Conservation (phyloP, 2,797 vertebrate genomes). For the Tenualosa ilisha region DNA sequence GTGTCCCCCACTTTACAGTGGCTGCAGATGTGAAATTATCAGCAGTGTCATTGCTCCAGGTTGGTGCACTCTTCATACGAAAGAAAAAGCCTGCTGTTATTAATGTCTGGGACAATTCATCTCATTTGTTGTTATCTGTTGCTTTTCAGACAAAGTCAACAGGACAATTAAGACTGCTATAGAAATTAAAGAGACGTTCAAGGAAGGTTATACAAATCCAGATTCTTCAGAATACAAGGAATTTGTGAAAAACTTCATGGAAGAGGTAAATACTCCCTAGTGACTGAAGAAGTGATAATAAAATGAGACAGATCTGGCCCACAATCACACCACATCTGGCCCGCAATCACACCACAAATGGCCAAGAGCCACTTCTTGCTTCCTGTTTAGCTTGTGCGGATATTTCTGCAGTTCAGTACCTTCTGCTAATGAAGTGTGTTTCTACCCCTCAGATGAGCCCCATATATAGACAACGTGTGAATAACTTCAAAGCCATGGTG, state of each 20-base stretch:
- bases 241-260: no score
- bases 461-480: not conserved
- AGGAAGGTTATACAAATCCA: no score
- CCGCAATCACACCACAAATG: no score
- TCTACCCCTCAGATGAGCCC: not conserved
- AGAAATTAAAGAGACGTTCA: no score
- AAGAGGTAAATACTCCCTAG: no score
- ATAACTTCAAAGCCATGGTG: not conserved
- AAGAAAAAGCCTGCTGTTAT: not conserved
- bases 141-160: no score
- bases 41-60: not conserved
- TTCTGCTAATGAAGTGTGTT: not conserved
- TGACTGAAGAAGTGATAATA: no score
- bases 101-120: not conserved
- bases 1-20: not conserved
- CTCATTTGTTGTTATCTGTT: not conserved
- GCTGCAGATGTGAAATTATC: not conserved
- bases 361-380: not conserved
- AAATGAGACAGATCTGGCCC: no score
- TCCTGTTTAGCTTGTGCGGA: not conserved
- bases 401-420: not conserved
- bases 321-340: no score
- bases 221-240: no score
- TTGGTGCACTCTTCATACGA: not conserved
- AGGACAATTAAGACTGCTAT: no score